Base-by-base conservation (phyloP, 2,888 invertebrate genomes). In the Scaptomyza cyrtandrae region DNA sequence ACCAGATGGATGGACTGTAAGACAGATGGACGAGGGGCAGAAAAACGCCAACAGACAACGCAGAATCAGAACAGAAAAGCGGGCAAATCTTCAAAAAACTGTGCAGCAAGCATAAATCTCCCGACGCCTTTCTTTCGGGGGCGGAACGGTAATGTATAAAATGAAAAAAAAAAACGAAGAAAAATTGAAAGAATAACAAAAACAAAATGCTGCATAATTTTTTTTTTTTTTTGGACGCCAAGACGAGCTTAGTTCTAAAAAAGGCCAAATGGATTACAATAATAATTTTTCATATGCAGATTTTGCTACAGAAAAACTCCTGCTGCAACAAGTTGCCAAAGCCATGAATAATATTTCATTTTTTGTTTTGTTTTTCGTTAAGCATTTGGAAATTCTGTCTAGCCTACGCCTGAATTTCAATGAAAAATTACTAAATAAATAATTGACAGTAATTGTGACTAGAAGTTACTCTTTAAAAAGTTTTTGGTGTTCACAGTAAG, bases 231-330 rank as follows among this genome's bases (percentile, higher is more conserved):
- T 9, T 76, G 78, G 71, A 76, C 66, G 9, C 49, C 63, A 48
- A 71, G 48, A 62, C 41, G 48, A 58, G 56, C 44, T 44, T 53
- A 39, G 39, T 60, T 70, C 70, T 46, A 55, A 71, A 53, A 61
- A 61, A 59, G 56, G 61, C 85, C 86, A 86, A 86, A 89, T 86
- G 86, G 88, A 86, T 89, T 89, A 83, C 89, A 86, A 86, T 86
- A 86, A 86, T 88, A 86, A 86, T 86, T 86, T 86, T 86, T 86
- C 89, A 86, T 85, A 85, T 85, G 85, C 89, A 85, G 89, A 85
- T 85, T 89, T 87, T 81, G 72, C 72, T 68, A 80, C 71, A 76
- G 63, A 70, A 80, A 64, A 80, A 64, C 63, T 76, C 37, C 57
- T 35, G 59, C 74, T 60, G 79, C 82, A 84, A 84, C 84, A 84